These are phyloP conservation scores for Tenrec ecaudatus DNA, from an alignment of 2,113 vertebrate species.

Conservation along the genomic window DNA sequence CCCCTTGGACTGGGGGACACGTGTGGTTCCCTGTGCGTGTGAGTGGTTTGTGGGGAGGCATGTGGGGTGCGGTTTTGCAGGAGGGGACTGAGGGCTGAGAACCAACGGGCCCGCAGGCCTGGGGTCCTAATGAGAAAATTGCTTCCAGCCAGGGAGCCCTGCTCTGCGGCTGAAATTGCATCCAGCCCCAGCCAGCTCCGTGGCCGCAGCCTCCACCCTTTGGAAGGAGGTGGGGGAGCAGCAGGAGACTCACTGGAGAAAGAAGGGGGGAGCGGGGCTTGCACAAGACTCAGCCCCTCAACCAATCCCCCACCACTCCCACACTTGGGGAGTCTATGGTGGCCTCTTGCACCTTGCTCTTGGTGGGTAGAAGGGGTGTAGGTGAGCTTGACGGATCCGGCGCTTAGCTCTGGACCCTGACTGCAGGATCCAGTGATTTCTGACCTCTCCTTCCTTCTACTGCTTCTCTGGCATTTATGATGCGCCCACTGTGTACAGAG, in stretches of 20 bases:
- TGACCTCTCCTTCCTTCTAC: not conserved
- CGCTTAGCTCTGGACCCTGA: not conserved
- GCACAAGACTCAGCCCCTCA: not conserved
- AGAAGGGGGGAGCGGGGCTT: not conserved
- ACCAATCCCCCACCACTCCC: not conserved
- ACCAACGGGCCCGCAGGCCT: conserved; percentile 74
- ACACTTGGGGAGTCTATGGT: not conserved
- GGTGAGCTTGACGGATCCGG: not conserved
- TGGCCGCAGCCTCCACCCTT: conserved; percentile 69
- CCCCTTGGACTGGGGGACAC: conserved; percentile 22
- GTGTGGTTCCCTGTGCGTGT: conserved; percentile 76
- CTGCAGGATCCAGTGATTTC: not conserved
- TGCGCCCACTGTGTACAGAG: not conserved
- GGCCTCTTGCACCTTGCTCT: not conserved
- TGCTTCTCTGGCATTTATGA: not conserved
- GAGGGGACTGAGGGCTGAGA: conserved; percentile 79
- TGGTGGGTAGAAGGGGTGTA: not conserved
- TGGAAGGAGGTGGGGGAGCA: conserved; percentile 53
- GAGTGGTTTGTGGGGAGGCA: conserved; percentile 71
- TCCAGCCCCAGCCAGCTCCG: conserved; percentile 78
- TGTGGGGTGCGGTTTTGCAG: conserved; percentile 78
- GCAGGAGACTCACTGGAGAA: not conserved
- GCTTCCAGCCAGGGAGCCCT: conserved; percentile 82
- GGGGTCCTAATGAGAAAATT: conserved; percentile 85
- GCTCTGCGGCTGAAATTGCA: conserved; percentile 84